Base-by-base conservation (phyloP, 2,113 vertebrate genomes). In the Stictonetta naevosa region DNA sequence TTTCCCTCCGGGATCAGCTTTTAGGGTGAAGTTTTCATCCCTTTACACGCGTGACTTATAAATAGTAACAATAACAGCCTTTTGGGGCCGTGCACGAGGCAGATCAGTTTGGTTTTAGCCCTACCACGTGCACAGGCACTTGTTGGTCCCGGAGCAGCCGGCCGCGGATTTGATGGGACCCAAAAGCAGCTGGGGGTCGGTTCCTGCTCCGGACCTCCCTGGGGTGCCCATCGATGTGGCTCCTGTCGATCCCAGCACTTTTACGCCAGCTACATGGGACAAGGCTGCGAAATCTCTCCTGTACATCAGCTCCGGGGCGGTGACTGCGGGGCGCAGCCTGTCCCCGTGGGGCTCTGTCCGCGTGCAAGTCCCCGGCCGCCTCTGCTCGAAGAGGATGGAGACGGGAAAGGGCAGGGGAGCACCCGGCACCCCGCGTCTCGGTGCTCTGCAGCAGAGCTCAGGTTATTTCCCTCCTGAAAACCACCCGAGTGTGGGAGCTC, bases 201-300 rank as follows among this genome's bases (percentile, higher is more conserved):
- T 38, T 73, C 79, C 44, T 80, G 86, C 80, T 76, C 80, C 9
- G 0, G 36, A 36, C 77, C 20, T 91, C 83, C 34, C 77, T 42
- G 25, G 0, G 4, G 3, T n/a, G 25, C 3, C 77, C 74, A 22
- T 79, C 44, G 69, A 90, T 36, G 34, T 36, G 82, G 36, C 26
- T 59, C 38, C 91, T 68, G 85, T 62, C 85, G 38, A 1, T 74
- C 82, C 1, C 1, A 2, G 17, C 0, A 55, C 74, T 91, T 91
- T 82, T 68, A 31, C 29, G 81, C 62, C 0, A 1, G 62, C 5
- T 0, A 0, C 2, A 1, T 59, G 78, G 85, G 69, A 67, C n/a
- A 67, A 63, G 90, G 82, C 82, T 67, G 74, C 66, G 6, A 3
- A 50, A 44, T 7, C 1, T 1, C 12, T 33, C 17, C 59, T 7